Percentiles rank a stretch among this genome's conserved stretches.
phyloP scores from a whole-genome alignment of 2,797 vertebrate species.

The Lophius americanus region DNA sequence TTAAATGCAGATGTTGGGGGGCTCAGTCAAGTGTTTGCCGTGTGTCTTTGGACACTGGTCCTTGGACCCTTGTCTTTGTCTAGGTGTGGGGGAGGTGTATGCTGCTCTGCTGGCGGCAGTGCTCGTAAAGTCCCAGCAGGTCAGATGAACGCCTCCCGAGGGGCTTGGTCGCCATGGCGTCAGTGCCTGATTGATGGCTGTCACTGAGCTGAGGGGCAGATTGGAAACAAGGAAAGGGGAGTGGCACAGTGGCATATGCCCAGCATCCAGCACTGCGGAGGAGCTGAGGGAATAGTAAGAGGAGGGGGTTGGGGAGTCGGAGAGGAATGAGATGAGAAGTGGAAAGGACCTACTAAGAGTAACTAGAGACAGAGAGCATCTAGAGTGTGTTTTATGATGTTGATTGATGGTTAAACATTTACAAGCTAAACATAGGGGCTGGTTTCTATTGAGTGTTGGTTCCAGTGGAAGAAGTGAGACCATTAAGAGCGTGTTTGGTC shows the following conservation, averaged over 20 bases:
- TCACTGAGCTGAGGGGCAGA: slow-evolving; percentile 77
- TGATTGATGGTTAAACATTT: slow-evolving; percentile 83
- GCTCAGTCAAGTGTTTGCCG: slow-evolving; percentile 42
- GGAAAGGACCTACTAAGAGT: slow-evolving; percentile 41
- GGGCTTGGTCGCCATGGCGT: slow-evolving; percentile 72
- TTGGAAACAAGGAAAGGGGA: slow-evolving; percentile 74
- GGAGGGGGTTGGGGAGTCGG: slow-evolving; percentile 40
- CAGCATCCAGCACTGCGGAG: slow-evolving; percentile 57
- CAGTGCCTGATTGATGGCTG: slow-evolving; percentile 84
- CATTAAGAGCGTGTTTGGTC: slow-evolving; percentile 42
- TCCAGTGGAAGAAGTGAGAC: slow-evolving; percentile 70
- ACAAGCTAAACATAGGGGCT: slow-evolving; percentile 74
- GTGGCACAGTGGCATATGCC: slow-evolving; percentile 79
- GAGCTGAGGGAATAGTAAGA: slow-evolving; percentile 47
- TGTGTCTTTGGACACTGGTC: slow-evolving; percentile 64
- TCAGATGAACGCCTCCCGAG: slow-evolving; percentile 69
- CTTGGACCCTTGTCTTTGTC: slow-evolving; percentile 78
- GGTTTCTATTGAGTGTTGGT: slow-evolving; percentile 52
- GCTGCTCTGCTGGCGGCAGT: slow-evolving; percentile 60
- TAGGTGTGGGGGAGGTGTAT: slow-evolving; percentile 80
- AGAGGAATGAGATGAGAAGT: slow-evolving; percentile 41
- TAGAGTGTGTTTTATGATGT: slow-evolving; percentile 74
- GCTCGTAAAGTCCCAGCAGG: slow-evolving; percentile 75
- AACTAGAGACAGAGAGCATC: slow-evolving; percentile 36
- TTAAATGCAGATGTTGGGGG: slow-evolving; percentile 39